Conservation (phyloP, 2,113 vertebrate genomes). For the Gymnorhina tibicen region DNA sequence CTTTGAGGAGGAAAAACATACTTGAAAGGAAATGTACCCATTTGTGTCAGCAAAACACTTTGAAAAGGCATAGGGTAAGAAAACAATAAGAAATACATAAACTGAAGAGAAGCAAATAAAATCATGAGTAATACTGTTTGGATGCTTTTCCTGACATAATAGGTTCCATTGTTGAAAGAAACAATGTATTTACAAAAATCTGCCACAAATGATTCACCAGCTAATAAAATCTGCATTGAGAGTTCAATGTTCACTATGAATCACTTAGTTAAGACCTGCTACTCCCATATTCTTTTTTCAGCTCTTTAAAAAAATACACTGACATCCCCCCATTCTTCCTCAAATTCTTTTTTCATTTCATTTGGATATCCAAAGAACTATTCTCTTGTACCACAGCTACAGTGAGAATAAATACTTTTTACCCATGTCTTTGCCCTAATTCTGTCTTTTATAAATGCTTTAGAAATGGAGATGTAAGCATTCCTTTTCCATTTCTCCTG, state of each 20-base stretch:
- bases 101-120: background rate
- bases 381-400: background rate
- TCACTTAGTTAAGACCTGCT: background rate
- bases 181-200: background rate
- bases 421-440: background rate
- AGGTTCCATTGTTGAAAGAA: background rate
- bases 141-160: background rate
- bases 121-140: background rate
- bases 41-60: background rate
- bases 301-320: background rate
- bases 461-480: slow-evolving; percentile 1
- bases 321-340: background rate
- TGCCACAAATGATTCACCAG: background rate
- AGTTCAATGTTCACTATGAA: background rate
- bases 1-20: slow-evolving; percentile 11
- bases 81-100: slow-evolving; percentile 18
- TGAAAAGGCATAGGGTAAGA: background rate
- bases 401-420: background rate
- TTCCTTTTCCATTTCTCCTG: background rate
- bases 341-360: background rate
- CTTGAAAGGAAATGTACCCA: background rate
- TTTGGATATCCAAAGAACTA: background rate
- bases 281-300: background rate
- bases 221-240: background rate
- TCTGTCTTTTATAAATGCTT: background rate